phyloP scores from a whole-genome alignment of 2,888 invertebrate genomes.

The Nowickia ferox region DNA sequence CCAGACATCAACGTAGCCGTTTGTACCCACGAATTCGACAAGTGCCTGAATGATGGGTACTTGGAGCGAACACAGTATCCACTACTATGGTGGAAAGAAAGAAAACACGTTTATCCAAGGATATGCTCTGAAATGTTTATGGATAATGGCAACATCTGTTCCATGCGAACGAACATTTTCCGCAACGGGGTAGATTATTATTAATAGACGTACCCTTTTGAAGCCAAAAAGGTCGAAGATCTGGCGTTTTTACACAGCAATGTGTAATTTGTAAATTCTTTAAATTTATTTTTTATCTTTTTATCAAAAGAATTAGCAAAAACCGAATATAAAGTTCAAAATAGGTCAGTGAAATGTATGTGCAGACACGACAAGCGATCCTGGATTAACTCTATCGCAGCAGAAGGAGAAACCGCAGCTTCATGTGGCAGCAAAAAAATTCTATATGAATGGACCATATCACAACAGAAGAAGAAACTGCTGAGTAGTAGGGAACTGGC shows the following conservation, averaged over 20 bases:
- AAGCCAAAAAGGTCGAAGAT: constrained; percentile 21
- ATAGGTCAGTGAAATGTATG: too few relatives aligned
- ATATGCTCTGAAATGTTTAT: constrained; percentile 37
- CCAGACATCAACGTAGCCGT: constrained; percentile 12
- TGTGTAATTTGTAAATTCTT: background rate
- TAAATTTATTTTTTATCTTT: too few relatives aligned
- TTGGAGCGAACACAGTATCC: constrained; percentile 47
- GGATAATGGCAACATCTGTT: constrained; percentile 53
- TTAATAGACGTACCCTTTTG: constrained; percentile 7
- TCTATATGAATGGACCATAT: too few relatives aligned
- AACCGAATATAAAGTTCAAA: too few relatives aligned
- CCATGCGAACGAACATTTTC: constrained; percentile 57
- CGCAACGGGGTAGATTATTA: constrained; percentile 15
- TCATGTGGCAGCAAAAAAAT: too few relatives aligned
- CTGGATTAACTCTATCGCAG: background rate
- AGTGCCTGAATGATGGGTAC: constrained; percentile 31
- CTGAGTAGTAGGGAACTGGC: too few relatives aligned
- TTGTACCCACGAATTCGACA: constrained; percentile 46
- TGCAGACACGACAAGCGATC: too few relatives aligned
- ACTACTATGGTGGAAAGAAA: constrained; percentile 46
- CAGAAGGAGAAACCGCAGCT: too few relatives aligned
- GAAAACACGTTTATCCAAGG: constrained; percentile 49
- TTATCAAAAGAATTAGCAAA: too few relatives aligned
- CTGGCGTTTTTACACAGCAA: constrained; percentile 44
- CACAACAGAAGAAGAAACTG: too few relatives aligned